These are phyloP conservation scores for Austrolebias charrua DNA, from an alignment of 2,797 vertebrate genomes.

Conservation along the genomic window DNA sequence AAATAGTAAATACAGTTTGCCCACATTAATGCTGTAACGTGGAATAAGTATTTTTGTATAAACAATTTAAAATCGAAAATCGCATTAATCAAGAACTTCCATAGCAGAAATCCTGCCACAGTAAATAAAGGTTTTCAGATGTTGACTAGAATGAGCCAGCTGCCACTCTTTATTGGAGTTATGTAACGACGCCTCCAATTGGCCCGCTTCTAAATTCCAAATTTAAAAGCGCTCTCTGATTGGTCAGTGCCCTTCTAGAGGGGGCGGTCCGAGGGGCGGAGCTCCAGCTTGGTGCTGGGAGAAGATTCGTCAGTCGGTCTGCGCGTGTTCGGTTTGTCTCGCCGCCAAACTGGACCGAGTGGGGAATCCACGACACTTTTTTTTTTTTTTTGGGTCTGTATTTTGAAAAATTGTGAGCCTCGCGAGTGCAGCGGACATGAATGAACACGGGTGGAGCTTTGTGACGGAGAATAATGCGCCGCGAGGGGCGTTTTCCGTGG, in stretches of 20 bases:
- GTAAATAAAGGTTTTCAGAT: conserved; percentile 15
- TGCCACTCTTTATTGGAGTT: conserved; percentile 45
- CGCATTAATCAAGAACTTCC: background rate
- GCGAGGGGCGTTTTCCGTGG: conserved; percentile 63
- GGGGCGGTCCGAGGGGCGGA: conserved; percentile 52
- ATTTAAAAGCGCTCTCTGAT: conserved; percentile 66
- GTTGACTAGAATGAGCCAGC: conserved; percentile 48
- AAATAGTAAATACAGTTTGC: no score
- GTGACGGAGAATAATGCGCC: conserved; percentile 43
- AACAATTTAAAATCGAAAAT: no score
- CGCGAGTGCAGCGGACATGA: conserved; percentile 49
- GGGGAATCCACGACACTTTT: conserved; percentile 58
- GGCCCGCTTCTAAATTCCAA: conserved; percentile 69
- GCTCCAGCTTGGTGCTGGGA: conserved; percentile 32
- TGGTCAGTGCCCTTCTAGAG: conserved; percentile 48
- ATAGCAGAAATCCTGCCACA: background rate
- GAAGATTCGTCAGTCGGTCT: conserved; percentile 38
- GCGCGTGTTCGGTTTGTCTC: conserved; percentile 61
- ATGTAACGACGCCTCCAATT: conserved; percentile 73
- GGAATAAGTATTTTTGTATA: background rate
- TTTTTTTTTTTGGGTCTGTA: conserved; percentile 23
- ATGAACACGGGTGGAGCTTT: conserved; percentile 33
- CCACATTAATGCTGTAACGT: no score
- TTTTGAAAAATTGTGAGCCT: conserved; percentile 17
- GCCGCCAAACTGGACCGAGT: conserved; percentile 65